A percentile compares a stretch with the other conserved stretches of the same genome.
Evolutionary conservation across 2,113 vertebrate species (phyloP).

Genomic region (Tragelaphus strepsiceros): DNA sequence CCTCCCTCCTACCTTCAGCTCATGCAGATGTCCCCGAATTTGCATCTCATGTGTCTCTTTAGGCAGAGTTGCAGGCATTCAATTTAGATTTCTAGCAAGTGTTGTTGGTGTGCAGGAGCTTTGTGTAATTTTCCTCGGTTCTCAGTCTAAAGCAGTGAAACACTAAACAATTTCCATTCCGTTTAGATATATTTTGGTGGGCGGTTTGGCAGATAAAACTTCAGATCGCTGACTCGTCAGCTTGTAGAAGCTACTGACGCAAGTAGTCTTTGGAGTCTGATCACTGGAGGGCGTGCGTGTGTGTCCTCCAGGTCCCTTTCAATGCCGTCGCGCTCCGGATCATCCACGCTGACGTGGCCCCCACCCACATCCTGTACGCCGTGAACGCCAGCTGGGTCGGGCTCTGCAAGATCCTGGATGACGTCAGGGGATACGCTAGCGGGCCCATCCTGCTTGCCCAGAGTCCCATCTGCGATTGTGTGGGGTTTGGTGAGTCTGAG

Average conservation of each 20-base stretch:
- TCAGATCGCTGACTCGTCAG: neutral
- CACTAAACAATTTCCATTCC: neutral
- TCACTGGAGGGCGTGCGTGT: accelerated
- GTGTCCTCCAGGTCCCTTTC: slow-evolving; percentile 86
- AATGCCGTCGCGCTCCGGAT: slow-evolving; percentile 86
- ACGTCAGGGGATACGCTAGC: slow-evolving; percentile 73
- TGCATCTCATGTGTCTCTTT: neutral
- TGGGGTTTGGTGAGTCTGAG: slow-evolving; percentile 89
- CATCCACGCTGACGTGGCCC: slow-evolving; percentile 87
- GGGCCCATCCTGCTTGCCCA: slow-evolving; percentile 90
- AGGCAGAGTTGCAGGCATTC: neutral
- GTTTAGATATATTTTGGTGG: neutral
- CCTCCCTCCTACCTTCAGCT: neutral
- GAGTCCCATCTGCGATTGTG: slow-evolving; percentile 90
- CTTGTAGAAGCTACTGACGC: neutral
- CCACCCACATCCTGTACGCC: slow-evolving; percentile 89
- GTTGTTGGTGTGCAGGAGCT: neutral
- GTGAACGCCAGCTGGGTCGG: slow-evolving; percentile 91
- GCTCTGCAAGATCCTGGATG: slow-evolving; percentile 89
- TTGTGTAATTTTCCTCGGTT: neutral
- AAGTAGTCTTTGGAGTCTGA: neutral
- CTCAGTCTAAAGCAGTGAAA: neutral
- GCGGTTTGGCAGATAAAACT: neutral
- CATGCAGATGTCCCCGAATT: accelerated
- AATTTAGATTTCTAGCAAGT: neutral